Percentiles rank a stretch among this genome's conserved stretches.
These are phyloP conservation scores for Camponotus fellah DNA, from an alignment of 2,888 invertebrate genomes.

Conservation along the genomic window DNA sequence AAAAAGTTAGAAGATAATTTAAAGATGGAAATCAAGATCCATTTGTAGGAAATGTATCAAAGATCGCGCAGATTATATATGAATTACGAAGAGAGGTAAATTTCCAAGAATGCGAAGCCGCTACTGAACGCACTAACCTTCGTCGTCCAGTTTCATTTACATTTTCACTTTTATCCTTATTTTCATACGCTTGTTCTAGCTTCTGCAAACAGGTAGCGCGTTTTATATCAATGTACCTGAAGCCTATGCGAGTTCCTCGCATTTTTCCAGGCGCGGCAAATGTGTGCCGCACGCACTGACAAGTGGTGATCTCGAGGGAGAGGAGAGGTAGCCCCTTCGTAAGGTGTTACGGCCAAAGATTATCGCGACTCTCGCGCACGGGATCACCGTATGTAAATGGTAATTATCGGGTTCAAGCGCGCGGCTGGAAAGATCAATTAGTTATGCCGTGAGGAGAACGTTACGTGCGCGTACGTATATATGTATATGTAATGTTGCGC, in stretches of 20 bases:
- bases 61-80: slow-evolving; percentile 26
- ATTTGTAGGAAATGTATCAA: neutral
- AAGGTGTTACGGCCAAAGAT: slow-evolving; percentile 51
- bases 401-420: slow-evolving; percentile 84
- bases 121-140: neutral
- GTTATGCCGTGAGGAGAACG: slow-evolving; percentile 76
- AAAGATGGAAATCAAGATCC: neutral
- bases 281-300: slow-evolving; percentile 62
- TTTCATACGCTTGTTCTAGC: slow-evolving; percentile 27
- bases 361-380: slow-evolving; percentile 70
- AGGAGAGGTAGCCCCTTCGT: slow-evolving; percentile 33
- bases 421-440: slow-evolving; percentile 83
- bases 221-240: slow-evolving; percentile 24
- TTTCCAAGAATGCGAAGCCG: slow-evolving; percentile 31
- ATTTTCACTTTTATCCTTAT: slow-evolving; percentile 43
- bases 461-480: slow-evolving; percentile 64
- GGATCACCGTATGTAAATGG: slow-evolving; percentile 81
- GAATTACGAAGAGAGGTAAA: slow-evolving; percentile 25
- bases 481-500: slow-evolving; percentile 16
- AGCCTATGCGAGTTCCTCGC: neutral
- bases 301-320: slow-evolving; percentile 61
- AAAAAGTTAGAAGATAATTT: neutral
- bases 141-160: slow-evolving; percentile 45
- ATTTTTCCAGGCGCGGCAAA: neutral
- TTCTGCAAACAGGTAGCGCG: slow-evolving; percentile 37